These are phyloP conservation scores for Hozukius guyotensis DNA, from an alignment of 2,797 vertebrate species.

Conservation along the genomic window DNA sequence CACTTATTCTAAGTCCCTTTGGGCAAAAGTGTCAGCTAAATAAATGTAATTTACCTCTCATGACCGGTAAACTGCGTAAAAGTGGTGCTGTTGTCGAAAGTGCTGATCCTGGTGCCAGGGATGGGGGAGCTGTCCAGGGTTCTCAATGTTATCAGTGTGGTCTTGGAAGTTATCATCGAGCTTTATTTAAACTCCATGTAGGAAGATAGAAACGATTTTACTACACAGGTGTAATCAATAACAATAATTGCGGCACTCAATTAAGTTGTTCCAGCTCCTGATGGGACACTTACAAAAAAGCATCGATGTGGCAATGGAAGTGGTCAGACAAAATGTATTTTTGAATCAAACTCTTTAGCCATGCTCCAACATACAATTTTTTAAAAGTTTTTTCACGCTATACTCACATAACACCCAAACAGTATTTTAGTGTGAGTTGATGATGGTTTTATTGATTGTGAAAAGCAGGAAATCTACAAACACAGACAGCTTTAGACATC, in stretches of 20 bases:
- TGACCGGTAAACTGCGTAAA: fast-evolving
- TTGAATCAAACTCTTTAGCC: neutral
- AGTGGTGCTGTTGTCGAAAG: too few relatives aligned
- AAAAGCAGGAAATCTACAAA: slow-evolving; percentile 73
- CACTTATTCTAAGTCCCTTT: too few relatives aligned
- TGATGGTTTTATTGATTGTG: slow-evolving; percentile 81
- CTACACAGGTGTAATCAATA: neutral
- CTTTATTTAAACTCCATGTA: neutral
- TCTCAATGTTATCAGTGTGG: neutral
- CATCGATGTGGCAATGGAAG: neutral
- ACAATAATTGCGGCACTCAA: neutral
- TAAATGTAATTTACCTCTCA: too few relatives aligned
- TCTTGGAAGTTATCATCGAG: neutral
- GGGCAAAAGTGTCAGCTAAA: too few relatives aligned
- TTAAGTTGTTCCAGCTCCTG: neutral
- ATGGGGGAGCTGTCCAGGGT: too few relatives aligned
- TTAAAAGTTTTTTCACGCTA: neutral
- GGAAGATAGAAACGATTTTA: neutral
- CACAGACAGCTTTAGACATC: slow-evolving; percentile 52
- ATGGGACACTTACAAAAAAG: neutral
- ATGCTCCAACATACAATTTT: neutral
- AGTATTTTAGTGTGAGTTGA: slow-evolving; percentile 27
- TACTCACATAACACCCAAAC: neutral
- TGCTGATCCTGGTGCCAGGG: too few relatives aligned
- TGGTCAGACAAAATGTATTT: neutral